phyloP scores from a whole-genome alignment of 1,140 invertebrate genomes.

The Himalopsyche phryganea region DNA sequence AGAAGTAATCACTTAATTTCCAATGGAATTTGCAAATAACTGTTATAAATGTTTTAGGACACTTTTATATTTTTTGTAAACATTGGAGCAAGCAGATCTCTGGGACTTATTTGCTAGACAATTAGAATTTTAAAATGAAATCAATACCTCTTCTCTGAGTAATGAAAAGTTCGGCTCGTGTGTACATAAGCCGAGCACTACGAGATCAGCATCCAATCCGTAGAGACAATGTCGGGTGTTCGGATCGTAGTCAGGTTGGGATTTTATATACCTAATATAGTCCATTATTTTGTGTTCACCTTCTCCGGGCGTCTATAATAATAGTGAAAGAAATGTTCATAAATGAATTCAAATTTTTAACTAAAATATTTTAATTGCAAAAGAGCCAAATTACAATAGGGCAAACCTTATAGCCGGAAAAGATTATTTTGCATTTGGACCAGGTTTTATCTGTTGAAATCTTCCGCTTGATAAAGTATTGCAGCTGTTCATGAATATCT shows the following conservation, averaged over 20 bases:
- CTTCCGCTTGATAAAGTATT: conserved; percentile 85
- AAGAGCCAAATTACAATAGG: conserved; percentile 17
- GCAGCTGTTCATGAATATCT: conserved; percentile 84
- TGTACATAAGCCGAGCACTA: conserved; percentile 89
- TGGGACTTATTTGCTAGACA: no score
- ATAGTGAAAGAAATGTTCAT: no score
- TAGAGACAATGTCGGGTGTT: conserved; percentile 93
- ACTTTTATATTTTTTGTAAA: no score
- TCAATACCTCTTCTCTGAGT: conserved; percentile 84
- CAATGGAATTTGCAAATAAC: no score
- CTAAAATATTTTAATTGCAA: no score
- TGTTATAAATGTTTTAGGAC: no score
- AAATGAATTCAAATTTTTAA: no score
- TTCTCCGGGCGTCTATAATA: conserved; percentile 94
- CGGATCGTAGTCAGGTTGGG: conserved; percentile 77
- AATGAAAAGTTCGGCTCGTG: conserved; percentile 94
- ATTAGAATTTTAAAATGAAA: no score
- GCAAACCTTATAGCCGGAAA: conserved; percentile 81
- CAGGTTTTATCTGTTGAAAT: conserved; percentile 80
- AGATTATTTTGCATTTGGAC: conserved; percentile 74
- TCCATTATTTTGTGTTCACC: conserved; percentile 99
- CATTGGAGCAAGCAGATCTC: no score
- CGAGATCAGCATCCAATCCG: conserved; percentile 93
- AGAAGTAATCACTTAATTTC: no score
- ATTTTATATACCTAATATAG: conserved; percentile 84